Base-by-base conservation (phyloP, 1,140 invertebrate genomes). In the Orchesella cincta region DNA sequence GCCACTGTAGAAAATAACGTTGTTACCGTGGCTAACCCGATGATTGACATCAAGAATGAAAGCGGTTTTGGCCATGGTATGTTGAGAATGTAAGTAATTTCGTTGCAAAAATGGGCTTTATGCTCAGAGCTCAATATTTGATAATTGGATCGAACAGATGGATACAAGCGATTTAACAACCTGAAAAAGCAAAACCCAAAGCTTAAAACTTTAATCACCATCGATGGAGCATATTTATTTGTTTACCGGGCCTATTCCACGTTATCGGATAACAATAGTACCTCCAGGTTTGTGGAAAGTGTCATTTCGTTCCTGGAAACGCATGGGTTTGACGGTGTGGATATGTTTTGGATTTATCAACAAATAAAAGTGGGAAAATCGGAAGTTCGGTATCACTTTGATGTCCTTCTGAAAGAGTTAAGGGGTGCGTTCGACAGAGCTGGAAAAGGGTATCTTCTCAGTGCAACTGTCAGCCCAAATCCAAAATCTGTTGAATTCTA, bases 191-290 rank as follows among this genome's bases (percentile, higher is more conserved):
- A 81, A 12, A 93, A 91, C 83, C 88, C 90, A 0, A 84, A 86
- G 0, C 75, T 91, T 0, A 94, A 93, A 83, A 86, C 88, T 0
- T 62, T 93, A 18, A 82, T 93, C 0, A 90, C 91, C 0, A 89
- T 94, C 73, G 93, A 93, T 18, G 92, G 93, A 0, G 93, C 91
- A 91, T 91, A 90, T 78, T 90, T 91, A 83, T 89, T 88, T 18
- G 90, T 90, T 0, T 51, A 51, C 1, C 90, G 89, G 77, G 92
- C 89, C 83, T 92, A 91, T 0, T 28, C 84, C 54, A 74, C 79
- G 73, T 87, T 85, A 0, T 81, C 78, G 1, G 83, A 78, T 33
- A 73, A 84, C 0, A 46, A 77, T 0, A 83, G 78, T 0, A 79
- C 88, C 28, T 79, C 81, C 23, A 82, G 81, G 8, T 92, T 92